These are phyloP conservation scores for Delphinapterus leucas DNA, from an alignment of 2,113 vertebrate species.

Conservation along the genomic window DNA sequence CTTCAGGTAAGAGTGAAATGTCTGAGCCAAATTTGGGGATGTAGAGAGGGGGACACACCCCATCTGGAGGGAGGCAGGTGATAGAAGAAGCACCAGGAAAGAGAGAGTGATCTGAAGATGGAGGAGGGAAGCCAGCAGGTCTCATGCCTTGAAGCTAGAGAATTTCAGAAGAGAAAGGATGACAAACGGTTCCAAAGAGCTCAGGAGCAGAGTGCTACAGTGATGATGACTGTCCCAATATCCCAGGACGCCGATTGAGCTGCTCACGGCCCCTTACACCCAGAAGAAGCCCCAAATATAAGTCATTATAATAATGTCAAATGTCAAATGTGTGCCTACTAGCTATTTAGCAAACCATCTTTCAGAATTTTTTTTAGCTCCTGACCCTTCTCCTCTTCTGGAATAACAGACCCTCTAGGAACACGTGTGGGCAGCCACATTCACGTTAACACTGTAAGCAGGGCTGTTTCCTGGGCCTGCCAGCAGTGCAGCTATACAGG, in stretches of 20 bases:
- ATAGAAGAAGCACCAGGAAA: background rate
- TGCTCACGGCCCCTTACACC: background rate
- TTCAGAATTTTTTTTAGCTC: background rate
- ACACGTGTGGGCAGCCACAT: rapidly evolving
- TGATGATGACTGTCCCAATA: background rate
- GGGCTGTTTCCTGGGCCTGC: background rate
- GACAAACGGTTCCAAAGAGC: background rate
- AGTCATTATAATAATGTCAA: background rate
- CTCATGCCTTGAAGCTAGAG: background rate
- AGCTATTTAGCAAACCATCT: background rate
- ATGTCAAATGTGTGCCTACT: background rate
- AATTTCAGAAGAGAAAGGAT: background rate
- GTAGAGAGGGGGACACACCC: too few relatives aligned
- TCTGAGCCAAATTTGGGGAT: background rate
- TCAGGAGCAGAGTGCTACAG: background rate
- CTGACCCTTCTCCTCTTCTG: background rate
- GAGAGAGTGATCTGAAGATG: background rate
- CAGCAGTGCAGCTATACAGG: background rate
- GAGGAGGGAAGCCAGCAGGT: background rate
- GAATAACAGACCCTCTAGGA: background rate
- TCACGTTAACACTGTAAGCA: rapidly evolving
- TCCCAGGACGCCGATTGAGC: background rate
- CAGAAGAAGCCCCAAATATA: background rate
- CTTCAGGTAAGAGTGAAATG: background rate
- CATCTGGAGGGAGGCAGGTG: background rate